These are phyloP conservation scores for Venusia cambrica DNA, from an alignment of 2,888 invertebrate genomes.

Conservation along the genomic window DNA sequence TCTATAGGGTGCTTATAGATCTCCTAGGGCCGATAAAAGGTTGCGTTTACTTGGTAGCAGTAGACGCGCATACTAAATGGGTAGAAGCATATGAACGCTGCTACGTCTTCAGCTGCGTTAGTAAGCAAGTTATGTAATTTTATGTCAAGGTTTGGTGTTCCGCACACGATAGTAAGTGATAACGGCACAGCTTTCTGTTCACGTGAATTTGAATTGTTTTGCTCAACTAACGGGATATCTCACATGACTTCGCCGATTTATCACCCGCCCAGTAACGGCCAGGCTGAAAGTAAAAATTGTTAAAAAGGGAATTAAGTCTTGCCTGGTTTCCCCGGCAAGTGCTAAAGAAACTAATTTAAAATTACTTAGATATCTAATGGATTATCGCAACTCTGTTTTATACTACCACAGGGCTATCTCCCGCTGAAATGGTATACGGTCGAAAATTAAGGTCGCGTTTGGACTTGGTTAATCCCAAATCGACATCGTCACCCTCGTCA, in stretches of 20 bases:
- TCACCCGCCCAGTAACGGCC: constrained; percentile 16
- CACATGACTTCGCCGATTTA: constrained; percentile 24
- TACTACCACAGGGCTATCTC: neutral
- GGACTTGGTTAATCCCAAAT: neutral
- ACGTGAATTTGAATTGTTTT: constrained; percentile 23
- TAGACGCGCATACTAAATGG: constrained; percentile 32
- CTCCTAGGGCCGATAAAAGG: constrained; percentile 25
- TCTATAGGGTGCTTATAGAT: constrained; percentile 18
- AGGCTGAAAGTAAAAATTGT: constrained; percentile 17
- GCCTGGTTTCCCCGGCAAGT: neutral
- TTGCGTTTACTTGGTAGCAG: constrained; percentile 22
- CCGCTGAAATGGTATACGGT: neutral
- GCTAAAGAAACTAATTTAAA: neutral
- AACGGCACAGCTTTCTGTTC: constrained; percentile 28
- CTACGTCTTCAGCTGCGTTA: constrained; percentile 3
- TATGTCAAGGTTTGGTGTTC: constrained; percentile 11
- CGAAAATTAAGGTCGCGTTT: neutral
- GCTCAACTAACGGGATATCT: constrained; percentile 24
- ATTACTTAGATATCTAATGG: neutral
- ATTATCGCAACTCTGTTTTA: no score
- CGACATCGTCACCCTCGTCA: neutral
- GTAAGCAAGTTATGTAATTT: constrained; percentile 5
- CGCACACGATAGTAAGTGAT: constrained; percentile 26
- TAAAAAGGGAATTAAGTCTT: neutral
- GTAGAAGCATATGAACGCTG: constrained; percentile 27